These are phyloP conservation scores for Diadema setosum DNA, from an alignment of 35 echinoderm and acorn worm genomes.

Conservation along the genomic window DNA sequence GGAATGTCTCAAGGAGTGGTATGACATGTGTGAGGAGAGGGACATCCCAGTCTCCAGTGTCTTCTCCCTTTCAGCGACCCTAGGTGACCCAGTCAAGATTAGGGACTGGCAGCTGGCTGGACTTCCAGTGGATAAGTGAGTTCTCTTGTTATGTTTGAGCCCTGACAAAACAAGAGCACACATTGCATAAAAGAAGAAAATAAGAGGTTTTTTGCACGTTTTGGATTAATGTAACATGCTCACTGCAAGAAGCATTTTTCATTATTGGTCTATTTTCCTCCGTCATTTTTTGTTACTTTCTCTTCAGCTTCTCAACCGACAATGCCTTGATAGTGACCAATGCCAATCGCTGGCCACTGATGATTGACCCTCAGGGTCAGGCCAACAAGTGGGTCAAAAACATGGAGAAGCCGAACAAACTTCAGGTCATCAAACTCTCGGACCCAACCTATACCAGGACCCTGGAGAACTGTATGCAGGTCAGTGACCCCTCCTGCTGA, in stretches of 20 bases:
- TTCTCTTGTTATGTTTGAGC: no score
- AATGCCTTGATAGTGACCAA: constrained; percentile 97
- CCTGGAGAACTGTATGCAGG: constrained; percentile 95
- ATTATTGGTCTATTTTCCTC: no score
- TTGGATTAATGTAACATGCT: background rate
- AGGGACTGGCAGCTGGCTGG: constrained; percentile 93
- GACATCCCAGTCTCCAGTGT: constrained; percentile 81
- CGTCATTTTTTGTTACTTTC: background rate
- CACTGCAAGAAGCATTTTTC: background rate
- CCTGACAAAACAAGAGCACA: no score
- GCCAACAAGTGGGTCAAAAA: constrained; percentile 99
- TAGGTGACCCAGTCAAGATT: constrained; percentile 88
- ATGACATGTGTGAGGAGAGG: constrained; percentile 77
- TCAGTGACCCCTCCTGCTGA: no score
- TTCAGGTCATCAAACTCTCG: constrained; percentile 92
- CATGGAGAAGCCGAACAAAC: constrained; percentile 97
- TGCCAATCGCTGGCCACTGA: constrained; percentile 92
- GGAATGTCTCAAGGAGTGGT: constrained; percentile 96
- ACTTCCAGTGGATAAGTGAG: constrained; percentile 94
- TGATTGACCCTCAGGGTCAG: constrained; percentile 98
- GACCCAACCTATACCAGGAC: constrained; percentile 93
- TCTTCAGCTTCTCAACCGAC: constrained; percentile 80
- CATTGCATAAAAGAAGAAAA: no score
- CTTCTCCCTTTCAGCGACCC: constrained; percentile 74
- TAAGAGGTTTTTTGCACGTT: background rate